Percentiles rank a stretch among this genome's conserved stretches.
These are phyloP conservation scores for Azemiops feae DNA, from an alignment of 2,113 vertebrate genomes.

Conservation along the genomic window DNA sequence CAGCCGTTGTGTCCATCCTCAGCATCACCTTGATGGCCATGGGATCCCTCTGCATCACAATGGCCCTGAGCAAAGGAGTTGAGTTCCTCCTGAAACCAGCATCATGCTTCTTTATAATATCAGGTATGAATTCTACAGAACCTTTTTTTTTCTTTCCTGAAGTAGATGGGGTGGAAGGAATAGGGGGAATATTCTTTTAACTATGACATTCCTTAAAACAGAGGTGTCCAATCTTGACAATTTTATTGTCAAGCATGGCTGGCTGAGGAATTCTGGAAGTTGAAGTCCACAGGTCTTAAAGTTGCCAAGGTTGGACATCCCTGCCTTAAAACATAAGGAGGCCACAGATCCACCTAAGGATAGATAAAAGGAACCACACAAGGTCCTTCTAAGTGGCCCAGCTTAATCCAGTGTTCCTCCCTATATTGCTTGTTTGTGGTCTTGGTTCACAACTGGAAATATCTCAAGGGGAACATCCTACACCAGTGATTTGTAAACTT, in stretches of 20 bases:
- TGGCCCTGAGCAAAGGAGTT: conserved; percentile 86
- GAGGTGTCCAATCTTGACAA: not conserved
- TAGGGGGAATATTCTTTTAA: not conserved
- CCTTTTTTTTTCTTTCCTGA: not conserved
- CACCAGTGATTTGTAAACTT: not conserved
- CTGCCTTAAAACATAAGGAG: not conserved
- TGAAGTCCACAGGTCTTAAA: not conserved
- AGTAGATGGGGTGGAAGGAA: not conserved
- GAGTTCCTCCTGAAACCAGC: conserved; percentile 86
- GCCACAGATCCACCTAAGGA: not conserved
- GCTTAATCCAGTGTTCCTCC: not conserved
- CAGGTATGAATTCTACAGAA: conserved; percentile 69
- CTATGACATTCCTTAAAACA: not conserved
- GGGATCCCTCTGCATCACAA: conserved; percentile 83
- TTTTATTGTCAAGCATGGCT: not conserved
- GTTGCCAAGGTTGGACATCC: not conserved
- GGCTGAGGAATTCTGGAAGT: not conserved
- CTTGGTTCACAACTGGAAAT: not conserved
- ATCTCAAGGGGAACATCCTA: not conserved
- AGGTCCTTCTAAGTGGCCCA: not conserved
- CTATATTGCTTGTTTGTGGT: not conserved
- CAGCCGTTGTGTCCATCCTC: conserved; percentile 78
- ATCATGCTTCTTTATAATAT: conserved; percentile 83
- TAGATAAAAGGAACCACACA: not conserved
- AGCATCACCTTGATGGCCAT: conserved; percentile 81